phyloP scores from a whole-genome alignment of 1,140 invertebrate genomes.

The Alviniconcha marisindica region DNA sequence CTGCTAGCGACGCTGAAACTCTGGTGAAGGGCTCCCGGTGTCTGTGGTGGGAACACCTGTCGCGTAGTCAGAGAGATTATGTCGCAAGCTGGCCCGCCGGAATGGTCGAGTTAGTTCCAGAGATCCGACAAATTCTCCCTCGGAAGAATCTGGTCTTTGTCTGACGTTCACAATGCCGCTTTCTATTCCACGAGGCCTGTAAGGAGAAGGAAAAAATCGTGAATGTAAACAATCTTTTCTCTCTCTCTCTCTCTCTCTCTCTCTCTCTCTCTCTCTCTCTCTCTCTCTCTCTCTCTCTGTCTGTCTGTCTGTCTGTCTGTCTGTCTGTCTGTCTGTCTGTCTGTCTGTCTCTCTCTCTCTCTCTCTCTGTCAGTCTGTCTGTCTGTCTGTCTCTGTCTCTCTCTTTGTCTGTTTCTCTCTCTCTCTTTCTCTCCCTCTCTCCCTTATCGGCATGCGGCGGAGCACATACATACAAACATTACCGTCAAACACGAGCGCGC shows the following conservation, averaged over 20 bases:
- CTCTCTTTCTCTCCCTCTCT: conserved; percentile 1
- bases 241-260: conserved; percentile 7
- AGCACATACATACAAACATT: no score
- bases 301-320: not conserved
- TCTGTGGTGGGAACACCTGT: no score
- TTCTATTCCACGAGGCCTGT: not conserved
- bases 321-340: not conserved
- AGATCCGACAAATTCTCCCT: no score
- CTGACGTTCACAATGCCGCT: not conserved
- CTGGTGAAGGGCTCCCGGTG: no score
- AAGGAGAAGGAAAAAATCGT: not conserved
- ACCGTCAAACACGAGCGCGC: no score
- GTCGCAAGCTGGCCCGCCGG: no score
- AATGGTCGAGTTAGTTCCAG: not conserved
- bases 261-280: conserved; percentile 6
- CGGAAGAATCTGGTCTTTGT: not conserved
- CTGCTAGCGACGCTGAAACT: no score
- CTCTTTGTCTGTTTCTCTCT: conserved; percentile 22
- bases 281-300: conserved; percentile 7
- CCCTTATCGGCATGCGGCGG: not conserved
- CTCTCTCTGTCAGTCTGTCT: not conserved
- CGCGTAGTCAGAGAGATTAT: no score
- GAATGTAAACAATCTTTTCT: not conserved
- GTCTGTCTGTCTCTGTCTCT: not conserved
- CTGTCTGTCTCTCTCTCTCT: not conserved